These are phyloP conservation scores for Hirtodrosophila duncani DNA, from an alignment of 2,888 invertebrate genomes.

Conservation along the genomic window DNA sequence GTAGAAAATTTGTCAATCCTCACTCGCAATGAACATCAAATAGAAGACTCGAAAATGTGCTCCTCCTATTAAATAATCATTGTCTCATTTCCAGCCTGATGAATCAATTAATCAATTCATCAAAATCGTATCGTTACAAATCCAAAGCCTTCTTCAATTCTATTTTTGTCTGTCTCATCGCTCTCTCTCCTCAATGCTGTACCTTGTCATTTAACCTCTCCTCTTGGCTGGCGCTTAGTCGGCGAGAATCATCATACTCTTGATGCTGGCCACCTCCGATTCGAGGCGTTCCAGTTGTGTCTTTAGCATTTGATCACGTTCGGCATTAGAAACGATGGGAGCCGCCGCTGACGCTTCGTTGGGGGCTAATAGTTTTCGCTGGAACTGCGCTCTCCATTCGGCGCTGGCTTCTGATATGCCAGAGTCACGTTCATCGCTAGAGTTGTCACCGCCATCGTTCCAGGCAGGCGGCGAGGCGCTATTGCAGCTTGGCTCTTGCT, in stretches of 20 bases:
- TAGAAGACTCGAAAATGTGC: too few relatives aligned
- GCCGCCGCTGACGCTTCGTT: constrained; percentile 27
- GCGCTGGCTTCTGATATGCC: constrained; percentile 87
- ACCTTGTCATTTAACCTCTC: neutral
- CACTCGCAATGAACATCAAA: too few relatives aligned
- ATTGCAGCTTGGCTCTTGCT: constrained; percentile 89
- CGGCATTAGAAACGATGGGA: constrained; percentile 40
- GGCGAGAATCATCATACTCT: constrained; percentile 86
- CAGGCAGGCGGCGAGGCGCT: constrained; percentile 86
- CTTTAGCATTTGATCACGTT: constrained; percentile 86
- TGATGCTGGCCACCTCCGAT: constrained; percentile 93
- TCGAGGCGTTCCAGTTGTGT: constrained; percentile 92
- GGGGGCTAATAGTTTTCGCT: constrained; percentile 65
- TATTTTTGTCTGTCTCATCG: constrained; percentile 53
- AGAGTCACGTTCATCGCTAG: constrained; percentile 93
- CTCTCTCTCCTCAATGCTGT: constrained; percentile 47
- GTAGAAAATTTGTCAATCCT: too few relatives aligned
- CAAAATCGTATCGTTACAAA: too few relatives aligned
- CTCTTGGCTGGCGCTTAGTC: constrained; percentile 30
- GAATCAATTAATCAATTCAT: too few relatives aligned
- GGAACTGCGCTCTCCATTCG: constrained; percentile 77
- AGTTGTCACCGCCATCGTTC: constrained; percentile 88
- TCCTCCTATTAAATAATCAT: too few relatives aligned
- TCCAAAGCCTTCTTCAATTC: constrained; percentile 3
- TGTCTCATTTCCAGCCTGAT: too few relatives aligned